Evolutionary conservation across 2,888 invertebrate genomes (phyloP), one percentile per base, ranked within the genome.

Genomic region (Incurvaria masculella): DNA sequence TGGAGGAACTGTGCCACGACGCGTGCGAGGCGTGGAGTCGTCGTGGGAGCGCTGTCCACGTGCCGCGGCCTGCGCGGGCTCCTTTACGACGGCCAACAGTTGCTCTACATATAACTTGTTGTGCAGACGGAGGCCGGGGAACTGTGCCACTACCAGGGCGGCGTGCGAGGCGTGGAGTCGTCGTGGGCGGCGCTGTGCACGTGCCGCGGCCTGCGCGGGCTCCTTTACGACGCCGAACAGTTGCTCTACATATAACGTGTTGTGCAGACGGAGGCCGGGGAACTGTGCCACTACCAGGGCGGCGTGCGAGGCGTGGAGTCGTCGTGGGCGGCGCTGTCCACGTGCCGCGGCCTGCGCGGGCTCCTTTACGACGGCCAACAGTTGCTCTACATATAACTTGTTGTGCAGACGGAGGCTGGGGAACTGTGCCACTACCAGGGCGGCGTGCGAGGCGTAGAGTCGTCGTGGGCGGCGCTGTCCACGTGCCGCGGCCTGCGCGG

Each of bases 131-230:
- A n/a, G n/a, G n/a, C n/a, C n/a, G n/a, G n/a, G 49, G 84, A 87
- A 58, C 65, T 87, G 58, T 91, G 91, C 65, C 89, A 91, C 63
- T 91, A 91, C 63, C n/a, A n/a, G n/a, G n/a, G n/a, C n/a, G n/a
- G 79, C 53, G 82, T 94, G 48, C 79, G 88, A 52, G 86, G 83
- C 50, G 78, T 81, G 55, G 76, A 82, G 2, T 75, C 81, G 49
- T 94, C 94, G 3, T 88, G 88, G 86, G 93, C n/a, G 47, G 94
- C 94, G 1, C 64, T 94, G 45, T 94, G 94, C 45, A 93, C 93
- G 4, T 94, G 94, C 64, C 71, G 81, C 46, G 88, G 88, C 43
- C 68, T 86, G 39, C 83, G 87, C 45, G 94, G 94, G 6, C 81
- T 91, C 51, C 81, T 94, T 52, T 90, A 83, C 64, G 92, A 94